Percentiles rank a stretch among this genome's conserved stretches.
These are phyloP conservation scores for Pollenia labialis DNA, from an alignment of 2,888 invertebrate species.

Conservation along the genomic window DNA sequence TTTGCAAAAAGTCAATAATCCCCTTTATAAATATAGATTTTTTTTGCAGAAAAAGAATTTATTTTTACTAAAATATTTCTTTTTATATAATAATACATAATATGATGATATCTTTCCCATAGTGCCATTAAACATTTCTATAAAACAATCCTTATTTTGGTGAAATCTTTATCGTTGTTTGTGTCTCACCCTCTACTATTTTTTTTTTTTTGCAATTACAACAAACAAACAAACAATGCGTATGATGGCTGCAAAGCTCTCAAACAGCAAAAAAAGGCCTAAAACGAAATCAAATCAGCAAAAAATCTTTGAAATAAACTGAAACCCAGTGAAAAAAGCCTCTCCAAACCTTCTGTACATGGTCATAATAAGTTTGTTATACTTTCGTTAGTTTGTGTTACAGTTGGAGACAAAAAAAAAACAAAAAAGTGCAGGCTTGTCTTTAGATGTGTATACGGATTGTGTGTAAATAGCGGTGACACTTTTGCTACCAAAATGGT, in stretches of 20 bases:
- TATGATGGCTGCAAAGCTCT: slow-evolving; percentile 56
- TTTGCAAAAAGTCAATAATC: too few relatives aligned
- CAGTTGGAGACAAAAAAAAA: slow-evolving; percentile 27
- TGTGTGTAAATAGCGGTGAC: slow-evolving; percentile 69
- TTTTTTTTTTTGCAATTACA: background rate
- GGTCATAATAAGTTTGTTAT: slow-evolving; percentile 73
- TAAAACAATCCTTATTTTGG: slow-evolving; percentile 40
- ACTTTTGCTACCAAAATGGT: slow-evolving; percentile 73
- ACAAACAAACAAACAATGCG: slow-evolving; percentile 54
- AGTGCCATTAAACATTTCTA: slow-evolving; percentile 50
- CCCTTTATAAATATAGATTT: background rate
- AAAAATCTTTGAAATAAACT: slow-evolving; percentile 10
- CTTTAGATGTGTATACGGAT: background rate
- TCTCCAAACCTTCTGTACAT: slow-evolving; percentile 61
- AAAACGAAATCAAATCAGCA: slow-evolving; percentile 42
- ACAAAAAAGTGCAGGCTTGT: background rate
- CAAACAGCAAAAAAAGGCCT: slow-evolving; percentile 14
- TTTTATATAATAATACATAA: background rate
- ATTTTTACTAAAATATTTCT: background rate
- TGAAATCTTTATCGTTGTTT: slow-evolving; percentile 42
- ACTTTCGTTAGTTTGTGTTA: slow-evolving; percentile 61
- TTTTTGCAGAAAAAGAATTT: background rate
- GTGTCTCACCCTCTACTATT: slow-evolving; percentile 57
- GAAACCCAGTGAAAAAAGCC: background rate
- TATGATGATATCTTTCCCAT: background rate